A percentile compares a stretch with the other conserved stretches of the same genome.
Conservation (phyloP, 2,888 invertebrate genomes). For the Heliconius erato region DNA sequence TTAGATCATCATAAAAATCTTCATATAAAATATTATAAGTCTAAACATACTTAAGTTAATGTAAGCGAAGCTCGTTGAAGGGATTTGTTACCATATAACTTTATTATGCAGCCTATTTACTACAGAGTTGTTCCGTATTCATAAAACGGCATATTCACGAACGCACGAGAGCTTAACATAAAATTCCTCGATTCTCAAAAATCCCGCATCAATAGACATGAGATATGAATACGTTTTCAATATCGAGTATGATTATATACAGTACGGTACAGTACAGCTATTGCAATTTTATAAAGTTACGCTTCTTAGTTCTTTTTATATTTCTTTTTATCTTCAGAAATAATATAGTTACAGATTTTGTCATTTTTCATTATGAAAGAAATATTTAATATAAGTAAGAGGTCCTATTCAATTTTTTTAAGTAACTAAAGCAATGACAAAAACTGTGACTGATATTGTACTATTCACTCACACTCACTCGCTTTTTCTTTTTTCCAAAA, state of each 20-base stretch:
- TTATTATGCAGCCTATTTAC: background rate
- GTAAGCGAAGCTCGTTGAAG: background rate
- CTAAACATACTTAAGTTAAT: background rate
- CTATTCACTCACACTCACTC: no score
- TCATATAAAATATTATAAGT: no score
- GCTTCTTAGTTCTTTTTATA: background rate
- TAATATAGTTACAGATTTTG: background rate
- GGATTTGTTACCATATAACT: background rate
- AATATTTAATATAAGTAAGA: no score
- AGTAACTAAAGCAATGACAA: no score
- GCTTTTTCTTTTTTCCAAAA: no score
- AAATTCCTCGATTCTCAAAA: constrained; percentile 16
- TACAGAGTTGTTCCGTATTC: constrained; percentile 25
- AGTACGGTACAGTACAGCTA: background rate
- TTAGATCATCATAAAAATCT: background rate
- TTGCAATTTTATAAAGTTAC: background rate
- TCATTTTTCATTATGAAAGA: no score
- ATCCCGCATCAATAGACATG: constrained; percentile 15
- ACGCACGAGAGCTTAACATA: constrained; percentile 23
- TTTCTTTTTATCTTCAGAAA: background rate
- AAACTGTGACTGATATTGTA: no score
- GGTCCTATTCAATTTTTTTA: no score
- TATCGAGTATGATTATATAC: constrained; percentile 25
- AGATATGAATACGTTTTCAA: constrained; percentile 33
- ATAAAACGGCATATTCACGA: constrained; percentile 25